A percentile compares a stretch with the other conserved stretches of the same genome.
Conservation (phyloP, 1,140 invertebrate genomes). For the Acromyrmex charruanus region DNA sequence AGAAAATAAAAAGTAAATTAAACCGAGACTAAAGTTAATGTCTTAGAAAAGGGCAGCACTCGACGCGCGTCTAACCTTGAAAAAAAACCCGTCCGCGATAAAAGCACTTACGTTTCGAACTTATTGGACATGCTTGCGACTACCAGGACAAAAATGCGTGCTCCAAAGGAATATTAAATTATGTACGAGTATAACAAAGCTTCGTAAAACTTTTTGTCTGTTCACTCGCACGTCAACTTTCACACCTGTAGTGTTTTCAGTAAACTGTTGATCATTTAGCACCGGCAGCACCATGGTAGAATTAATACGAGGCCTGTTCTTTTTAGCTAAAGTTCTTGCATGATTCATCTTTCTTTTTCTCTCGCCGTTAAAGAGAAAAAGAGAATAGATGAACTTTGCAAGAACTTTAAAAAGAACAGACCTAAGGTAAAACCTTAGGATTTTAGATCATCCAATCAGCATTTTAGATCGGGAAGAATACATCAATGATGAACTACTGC, state of each 20-base stretch:
- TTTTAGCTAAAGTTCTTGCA: no score
- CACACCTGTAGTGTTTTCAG: slow-evolving; percentile 72
- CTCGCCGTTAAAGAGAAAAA: no score
- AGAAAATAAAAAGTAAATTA: no score
- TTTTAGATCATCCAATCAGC: no score
- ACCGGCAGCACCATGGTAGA: background rate
- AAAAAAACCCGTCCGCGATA: background rate
- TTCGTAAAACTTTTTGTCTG: slow-evolving; percentile 19
- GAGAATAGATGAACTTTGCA: no score
- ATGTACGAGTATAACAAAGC: slow-evolving; percentile 79
- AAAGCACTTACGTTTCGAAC: slow-evolving; percentile 88
- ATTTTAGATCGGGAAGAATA: no score
- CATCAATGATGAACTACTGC: no score
- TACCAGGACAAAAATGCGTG: slow-evolving; percentile 73
- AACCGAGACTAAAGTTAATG: no score
- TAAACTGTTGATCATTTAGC: slow-evolving; percentile 70
- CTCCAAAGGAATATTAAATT: slow-evolving; percentile 75
- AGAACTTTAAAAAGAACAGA: no score
- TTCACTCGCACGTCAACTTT: slow-evolving; percentile 63
- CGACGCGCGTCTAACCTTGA: slow-evolving; percentile 66
- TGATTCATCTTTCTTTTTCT: no score
- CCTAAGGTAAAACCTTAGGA: no score
- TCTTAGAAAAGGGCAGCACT: background rate
- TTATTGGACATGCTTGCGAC: slow-evolving; percentile 88
- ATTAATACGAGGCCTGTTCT: no score